Evolutionary conservation across 2,113 vertebrate species (phyloP).

Genomic region (Sisor rabdophorus): DNA sequence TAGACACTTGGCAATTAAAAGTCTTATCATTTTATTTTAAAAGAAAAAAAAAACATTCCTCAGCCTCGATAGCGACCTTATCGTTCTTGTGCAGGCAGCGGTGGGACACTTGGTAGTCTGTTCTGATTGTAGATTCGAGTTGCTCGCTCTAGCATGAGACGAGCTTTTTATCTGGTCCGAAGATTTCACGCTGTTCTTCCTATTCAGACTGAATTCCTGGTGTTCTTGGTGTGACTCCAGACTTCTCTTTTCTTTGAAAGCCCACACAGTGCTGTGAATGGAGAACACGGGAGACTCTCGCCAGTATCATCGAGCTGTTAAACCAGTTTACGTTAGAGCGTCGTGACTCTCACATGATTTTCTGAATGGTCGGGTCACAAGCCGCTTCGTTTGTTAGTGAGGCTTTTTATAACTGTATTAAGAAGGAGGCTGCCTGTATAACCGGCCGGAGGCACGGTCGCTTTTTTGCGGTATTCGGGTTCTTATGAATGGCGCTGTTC

Average conservation of each 20-base stretch:
- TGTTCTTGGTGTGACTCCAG: conserved; percentile 6
- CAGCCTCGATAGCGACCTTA: not conserved
- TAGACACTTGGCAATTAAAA: not conserved
- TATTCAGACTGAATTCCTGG: conserved; percentile 26
- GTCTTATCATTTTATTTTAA: not conserved
- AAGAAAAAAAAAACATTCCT: not conserved
- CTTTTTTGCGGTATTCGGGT: conserved; percentile 13
- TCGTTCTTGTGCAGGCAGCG: not conserved
- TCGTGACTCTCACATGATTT: conserved; percentile 27
- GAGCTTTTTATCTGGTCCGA: conserved; percentile 19
- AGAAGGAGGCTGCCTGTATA: conserved; percentile 12
- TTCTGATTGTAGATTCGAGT: not conserved
- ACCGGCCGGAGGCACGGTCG: not conserved
- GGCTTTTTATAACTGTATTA: conserved; percentile 37
- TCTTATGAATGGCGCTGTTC: conserved; percentile 34
- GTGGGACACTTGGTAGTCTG: not conserved
- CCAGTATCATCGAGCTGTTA: not conserved
- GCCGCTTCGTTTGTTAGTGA: conserved; percentile 18
- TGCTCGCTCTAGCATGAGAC: not conserved
- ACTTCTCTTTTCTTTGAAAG: not conserved
- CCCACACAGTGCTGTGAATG: conserved; percentile 1
- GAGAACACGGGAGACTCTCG: not conserved
- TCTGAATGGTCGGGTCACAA: conserved; percentile 16
- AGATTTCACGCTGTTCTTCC: not conserved
- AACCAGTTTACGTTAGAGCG: not conserved